phyloP scores from a whole-genome alignment of 92 coral and sea anemone species.

The Metridium senile region DNA sequence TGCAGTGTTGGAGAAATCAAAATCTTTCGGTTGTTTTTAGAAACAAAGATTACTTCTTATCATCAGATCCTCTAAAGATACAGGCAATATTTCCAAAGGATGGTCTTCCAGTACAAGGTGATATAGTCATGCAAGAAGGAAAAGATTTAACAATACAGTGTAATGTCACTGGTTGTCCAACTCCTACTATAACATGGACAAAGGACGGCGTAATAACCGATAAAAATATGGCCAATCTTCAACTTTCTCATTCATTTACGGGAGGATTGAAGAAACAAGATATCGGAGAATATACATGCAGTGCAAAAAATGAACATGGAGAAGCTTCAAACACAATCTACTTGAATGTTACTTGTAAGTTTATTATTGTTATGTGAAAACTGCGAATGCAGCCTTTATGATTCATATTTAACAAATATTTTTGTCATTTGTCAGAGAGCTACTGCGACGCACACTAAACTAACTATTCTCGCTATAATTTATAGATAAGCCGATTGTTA shows the following conservation, averaged over 20 bases:
- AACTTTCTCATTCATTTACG: background rate
- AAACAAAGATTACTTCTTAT: no score
- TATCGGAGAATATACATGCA: background rate
- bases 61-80: no score
- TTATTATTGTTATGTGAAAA: no score
- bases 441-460: no score
- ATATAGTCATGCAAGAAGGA: background rate
- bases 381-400: no score
- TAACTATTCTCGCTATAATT: background rate
- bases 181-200: background rate
- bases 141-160: background rate
- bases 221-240: background rate
- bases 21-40: no score
- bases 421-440: no score
- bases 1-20: no score
- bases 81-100: no score
- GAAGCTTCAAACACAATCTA: background rate
- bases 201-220: background rate
- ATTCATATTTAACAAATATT: no score
- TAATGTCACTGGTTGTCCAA: background rate
- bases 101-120: no score
- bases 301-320: background rate
- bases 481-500: constrained; percentile 1
- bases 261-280: background rate
- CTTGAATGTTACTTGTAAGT: constrained; percentile 3